These are phyloP conservation scores for Lepilemur septentrionalis DNA, from an alignment of 2,797 vertebrate species.

Conservation along the genomic window DNA sequence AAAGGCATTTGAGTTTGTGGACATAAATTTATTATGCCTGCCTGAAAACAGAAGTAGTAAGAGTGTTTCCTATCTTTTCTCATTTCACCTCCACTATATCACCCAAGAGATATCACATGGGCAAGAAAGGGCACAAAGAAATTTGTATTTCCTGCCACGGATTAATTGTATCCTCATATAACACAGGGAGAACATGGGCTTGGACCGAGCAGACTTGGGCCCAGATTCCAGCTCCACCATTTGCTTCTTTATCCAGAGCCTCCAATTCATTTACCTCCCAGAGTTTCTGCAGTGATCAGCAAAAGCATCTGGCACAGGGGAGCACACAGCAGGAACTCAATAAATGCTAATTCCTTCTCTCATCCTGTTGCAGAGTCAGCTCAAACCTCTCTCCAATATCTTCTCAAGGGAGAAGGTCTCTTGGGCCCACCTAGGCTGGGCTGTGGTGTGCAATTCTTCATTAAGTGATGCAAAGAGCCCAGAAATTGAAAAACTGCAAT, in stretches of 20 bases:
- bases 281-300: slow-evolving; percentile 38
- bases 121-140: background rate
- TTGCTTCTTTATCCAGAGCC: background rate
- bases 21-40: background rate
- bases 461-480: background rate
- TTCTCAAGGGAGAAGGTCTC: slow-evolving; percentile 33
- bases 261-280: background rate
- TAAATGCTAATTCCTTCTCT: slow-evolving; percentile 39
- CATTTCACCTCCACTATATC: background rate
- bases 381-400: background rate
- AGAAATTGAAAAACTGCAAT: background rate
- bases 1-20: background rate
- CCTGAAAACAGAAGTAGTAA: background rate
- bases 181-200: background rate
- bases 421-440: background rate
- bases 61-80: background rate
- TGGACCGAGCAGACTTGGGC: background rate
- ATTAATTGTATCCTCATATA: background rate
- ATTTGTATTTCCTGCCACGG: background rate
- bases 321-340: background rate
- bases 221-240: background rate
- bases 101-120: background rate
- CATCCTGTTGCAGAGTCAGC: slow-evolving; percentile 34
- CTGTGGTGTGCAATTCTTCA: background rate
- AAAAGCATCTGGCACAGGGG: background rate